phyloP scores from a whole-genome alignment of 53 echinoderm and acorn worm species.

The Henricia sp. region DNA sequence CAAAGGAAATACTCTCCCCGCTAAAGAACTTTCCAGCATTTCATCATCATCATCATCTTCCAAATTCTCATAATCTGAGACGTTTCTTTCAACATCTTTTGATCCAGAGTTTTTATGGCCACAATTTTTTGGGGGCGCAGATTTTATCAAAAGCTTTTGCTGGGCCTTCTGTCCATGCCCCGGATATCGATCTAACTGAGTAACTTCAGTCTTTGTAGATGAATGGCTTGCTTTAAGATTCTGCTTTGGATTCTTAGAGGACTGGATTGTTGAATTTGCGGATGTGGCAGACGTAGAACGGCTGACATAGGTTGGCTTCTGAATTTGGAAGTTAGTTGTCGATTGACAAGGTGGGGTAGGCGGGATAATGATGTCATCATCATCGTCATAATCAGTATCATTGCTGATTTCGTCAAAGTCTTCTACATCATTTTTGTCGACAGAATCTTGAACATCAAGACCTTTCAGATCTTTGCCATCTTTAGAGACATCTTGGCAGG shows the following conservation, averaged over 20 bases:
- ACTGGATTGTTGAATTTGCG: conserved; percentile 1
- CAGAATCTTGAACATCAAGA: conserved; percentile 5
- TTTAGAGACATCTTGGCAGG: background rate
- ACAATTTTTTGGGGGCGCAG: too few relatives aligned
- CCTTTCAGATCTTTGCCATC: background rate
- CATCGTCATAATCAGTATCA: conserved; percentile 37
- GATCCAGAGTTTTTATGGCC: too few relatives aligned
- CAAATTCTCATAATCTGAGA: too few relatives aligned
- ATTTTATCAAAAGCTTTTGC: too few relatives aligned
- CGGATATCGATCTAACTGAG: too few relatives aligned
- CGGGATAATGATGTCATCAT: conserved; percentile 61
- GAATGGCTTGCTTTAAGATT: too few relatives aligned
- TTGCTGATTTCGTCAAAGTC: background rate
- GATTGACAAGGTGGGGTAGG: conserved; percentile 58
- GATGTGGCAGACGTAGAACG: background rate
- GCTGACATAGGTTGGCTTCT: background rate
- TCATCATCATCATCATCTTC: background rate
- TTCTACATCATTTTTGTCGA: background rate
- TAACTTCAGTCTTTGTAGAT: background rate
- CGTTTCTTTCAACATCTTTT: too few relatives aligned
- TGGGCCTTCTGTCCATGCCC: too few relatives aligned
- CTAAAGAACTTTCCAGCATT: conserved; percentile 26
- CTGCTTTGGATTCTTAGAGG: too few relatives aligned
- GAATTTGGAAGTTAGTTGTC: conserved; percentile 7
- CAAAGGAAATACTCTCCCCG: conserved; percentile 21